Evolutionary conservation across 2,113 vertebrate genomes (phyloP).

Genomic region (Thalassarche chlororhynchos): DNA sequence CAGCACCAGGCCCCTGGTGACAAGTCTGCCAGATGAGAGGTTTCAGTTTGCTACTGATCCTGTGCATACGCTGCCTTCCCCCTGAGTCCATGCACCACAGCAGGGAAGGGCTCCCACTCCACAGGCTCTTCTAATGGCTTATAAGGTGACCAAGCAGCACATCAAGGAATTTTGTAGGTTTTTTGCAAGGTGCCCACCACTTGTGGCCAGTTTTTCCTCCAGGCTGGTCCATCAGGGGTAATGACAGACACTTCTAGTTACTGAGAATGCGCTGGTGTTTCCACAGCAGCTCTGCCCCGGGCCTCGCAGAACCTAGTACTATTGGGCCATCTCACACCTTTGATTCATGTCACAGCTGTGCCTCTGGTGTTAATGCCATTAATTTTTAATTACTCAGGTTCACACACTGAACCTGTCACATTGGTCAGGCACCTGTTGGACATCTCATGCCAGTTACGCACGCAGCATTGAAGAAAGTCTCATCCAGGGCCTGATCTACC

Average conservation of each 20-base stretch:
- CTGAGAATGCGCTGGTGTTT: accelerated
- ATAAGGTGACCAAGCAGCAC: not conserved
- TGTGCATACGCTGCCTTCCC: accelerated
- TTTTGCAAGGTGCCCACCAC: not conserved
- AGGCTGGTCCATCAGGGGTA: not conserved
- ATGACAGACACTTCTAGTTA: not conserved
- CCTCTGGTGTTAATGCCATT: not conserved
- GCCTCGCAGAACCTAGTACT: no score
- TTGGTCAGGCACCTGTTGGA: not conserved
- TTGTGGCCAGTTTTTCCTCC: not conserved
- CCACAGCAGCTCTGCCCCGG: not conserved
- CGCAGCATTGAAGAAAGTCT: not conserved
- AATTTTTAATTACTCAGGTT: not conserved
- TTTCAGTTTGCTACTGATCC: not conserved
- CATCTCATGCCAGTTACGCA: not conserved
- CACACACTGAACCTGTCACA: not conserved
- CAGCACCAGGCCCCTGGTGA: not conserved
- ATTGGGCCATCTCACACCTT: not conserved
- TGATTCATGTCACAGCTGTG: not conserved
- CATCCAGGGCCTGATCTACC: not conserved
- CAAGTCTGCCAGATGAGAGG: not conserved
- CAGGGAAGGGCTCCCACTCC: not conserved
- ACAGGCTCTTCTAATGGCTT: not conserved
- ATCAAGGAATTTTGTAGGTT: not conserved
- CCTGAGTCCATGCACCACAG: not conserved